These are phyloP conservation scores for Lymantria dispar DNA, from an alignment of 2,888 invertebrate genomes.

Conservation along the genomic window DNA sequence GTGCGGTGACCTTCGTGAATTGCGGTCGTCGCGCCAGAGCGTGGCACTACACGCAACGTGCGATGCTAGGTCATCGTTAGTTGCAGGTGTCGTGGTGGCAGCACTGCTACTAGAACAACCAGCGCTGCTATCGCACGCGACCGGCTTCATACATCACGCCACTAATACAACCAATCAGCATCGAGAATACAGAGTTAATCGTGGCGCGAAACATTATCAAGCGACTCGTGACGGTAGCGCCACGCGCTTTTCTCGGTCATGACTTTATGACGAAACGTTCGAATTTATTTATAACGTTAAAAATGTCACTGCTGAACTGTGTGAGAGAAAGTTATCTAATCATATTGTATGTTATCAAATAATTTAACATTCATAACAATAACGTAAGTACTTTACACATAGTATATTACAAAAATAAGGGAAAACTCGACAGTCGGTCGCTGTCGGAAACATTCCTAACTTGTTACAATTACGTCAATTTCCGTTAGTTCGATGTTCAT, in stretches of 20 bases:
- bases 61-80: slow-evolving; percentile 46
- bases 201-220: slow-evolving; percentile 53
- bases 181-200: slow-evolving; percentile 28
- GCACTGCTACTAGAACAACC: slow-evolving; percentile 44
- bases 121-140: slow-evolving; percentile 17
- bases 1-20: slow-evolving; percentile 49
- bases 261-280: slow-evolving; percentile 42
- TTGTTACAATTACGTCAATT: too few species aligned
- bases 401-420: too few species aligned
- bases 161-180: slow-evolving; percentile 62
- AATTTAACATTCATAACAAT: not conserved
- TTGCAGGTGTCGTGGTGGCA: slow-evolving; percentile 50
- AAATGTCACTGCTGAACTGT: not conserved
- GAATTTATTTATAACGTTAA: slow-evolving; percentile 21
- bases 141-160: slow-evolving; percentile 64
- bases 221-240: slow-evolving; percentile 40
- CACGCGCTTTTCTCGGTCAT: slow-evolving; percentile 40
- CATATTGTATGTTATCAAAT: not conserved
- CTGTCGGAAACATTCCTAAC: too few species aligned
- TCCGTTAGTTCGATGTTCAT: not conserved
- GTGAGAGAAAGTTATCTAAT: not conserved
- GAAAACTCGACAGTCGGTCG: too few species aligned
- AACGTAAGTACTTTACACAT: too few species aligned
- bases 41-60: slow-evolving; percentile 42
- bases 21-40: slow-evolving; percentile 30